Conservation (phyloP, 2,888 invertebrate species). For the Drosophila nigritarsus region DNA sequence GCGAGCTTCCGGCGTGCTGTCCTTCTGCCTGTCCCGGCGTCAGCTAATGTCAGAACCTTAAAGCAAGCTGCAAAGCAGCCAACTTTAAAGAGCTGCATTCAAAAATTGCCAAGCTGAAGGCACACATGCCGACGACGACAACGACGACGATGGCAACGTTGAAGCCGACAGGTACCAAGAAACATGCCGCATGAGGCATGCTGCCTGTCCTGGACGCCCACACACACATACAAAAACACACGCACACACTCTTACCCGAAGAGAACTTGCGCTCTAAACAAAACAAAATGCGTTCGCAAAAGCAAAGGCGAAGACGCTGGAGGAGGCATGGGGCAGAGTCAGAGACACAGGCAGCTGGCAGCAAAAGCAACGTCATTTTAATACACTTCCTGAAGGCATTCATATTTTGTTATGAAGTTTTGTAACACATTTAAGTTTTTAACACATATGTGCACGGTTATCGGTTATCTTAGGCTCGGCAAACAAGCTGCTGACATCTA, state of each 20-base stretch:
- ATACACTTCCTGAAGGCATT: background rate
- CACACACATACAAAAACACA: slow-evolving; percentile 19
- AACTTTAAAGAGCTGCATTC: slow-evolving; percentile 51
- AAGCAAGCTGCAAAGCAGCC: slow-evolving; percentile 43
- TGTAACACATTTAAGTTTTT: background rate
- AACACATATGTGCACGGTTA: too few species aligned
- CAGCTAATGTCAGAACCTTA: slow-evolving; percentile 54
- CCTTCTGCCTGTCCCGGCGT: slow-evolving; percentile 62
- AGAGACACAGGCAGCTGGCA: slow-evolving; percentile 60
- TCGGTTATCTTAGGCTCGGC: background rate
- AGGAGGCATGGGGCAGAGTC: slow-evolving; percentile 17
- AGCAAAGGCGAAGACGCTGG: slow-evolving; percentile 14
- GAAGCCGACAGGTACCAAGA: slow-evolving; percentile 59
- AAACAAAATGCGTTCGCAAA: slow-evolving; percentile 75
- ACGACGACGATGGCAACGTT: slow-evolving; percentile 5
- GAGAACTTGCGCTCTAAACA: slow-evolving; percentile 70
- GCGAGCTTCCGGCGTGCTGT: slow-evolving; percentile 71
- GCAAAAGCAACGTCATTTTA: slow-evolving; percentile 76
- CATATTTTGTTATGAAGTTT: background rate
- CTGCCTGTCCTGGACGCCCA: slow-evolving; percentile 38
- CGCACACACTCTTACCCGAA: slow-evolving; percentile 21
- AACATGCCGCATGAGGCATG: slow-evolving; percentile 62
- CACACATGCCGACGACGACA: slow-evolving; percentile 7
- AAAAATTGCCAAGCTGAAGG: slow-evolving; percentile 18
- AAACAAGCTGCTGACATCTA: background rate